Evolutionary conservation across 2,797 vertebrate species (phyloP).

Genomic region (Delichon dasypus): DNA sequence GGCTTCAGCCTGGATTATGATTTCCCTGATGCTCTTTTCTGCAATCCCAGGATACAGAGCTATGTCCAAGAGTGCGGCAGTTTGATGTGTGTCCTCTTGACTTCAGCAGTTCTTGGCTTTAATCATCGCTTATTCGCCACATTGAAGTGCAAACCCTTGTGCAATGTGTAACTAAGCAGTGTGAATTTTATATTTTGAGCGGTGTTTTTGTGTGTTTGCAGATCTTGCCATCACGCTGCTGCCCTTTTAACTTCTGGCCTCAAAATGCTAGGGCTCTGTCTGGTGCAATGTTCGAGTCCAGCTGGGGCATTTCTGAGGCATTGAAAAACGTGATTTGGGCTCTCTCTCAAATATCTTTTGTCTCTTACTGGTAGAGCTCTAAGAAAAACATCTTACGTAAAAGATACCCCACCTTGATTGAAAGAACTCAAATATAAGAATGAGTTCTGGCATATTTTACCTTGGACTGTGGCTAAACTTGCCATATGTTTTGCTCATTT

Average conservation of each 20-base stretch:
- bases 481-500: fast-evolving
- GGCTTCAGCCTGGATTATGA: neutral
- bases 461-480: neutral
- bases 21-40: neutral
- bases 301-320: neutral
- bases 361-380: neutral
- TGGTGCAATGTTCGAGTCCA: neutral
- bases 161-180: neutral
- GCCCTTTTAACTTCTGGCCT: neutral
- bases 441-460: neutral
- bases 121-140: neutral
- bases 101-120: neutral
- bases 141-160: neutral
- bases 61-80: neutral
- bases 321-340: neutral
- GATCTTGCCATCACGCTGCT: neutral
- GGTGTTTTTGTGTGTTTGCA: neutral
- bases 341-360: neutral
- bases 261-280: neutral
- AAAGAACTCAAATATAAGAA: neutral
- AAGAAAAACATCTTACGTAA: neutral
- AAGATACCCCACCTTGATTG: neutral
- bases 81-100: neutral
- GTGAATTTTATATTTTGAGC: neutral
- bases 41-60: neutral